Conservation (phyloP, 2,797 vertebrate species). For the Schizopygopsis pylzovi region DNA sequence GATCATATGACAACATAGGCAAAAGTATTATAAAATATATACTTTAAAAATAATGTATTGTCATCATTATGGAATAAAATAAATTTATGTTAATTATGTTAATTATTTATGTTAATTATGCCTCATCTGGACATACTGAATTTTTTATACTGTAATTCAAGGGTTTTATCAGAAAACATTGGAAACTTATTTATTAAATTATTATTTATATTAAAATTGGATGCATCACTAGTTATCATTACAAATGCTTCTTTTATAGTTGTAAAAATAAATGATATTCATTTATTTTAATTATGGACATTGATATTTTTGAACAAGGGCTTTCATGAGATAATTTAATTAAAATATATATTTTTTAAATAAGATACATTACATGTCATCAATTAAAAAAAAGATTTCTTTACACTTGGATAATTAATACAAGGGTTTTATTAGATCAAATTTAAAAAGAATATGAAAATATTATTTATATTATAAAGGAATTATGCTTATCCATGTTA, state of each 20-base stretch:
- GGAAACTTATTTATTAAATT: background rate
- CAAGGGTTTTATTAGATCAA: background rate
- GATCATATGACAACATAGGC: background rate
- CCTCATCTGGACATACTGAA: too few relatives aligned
- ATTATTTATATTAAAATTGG: background rate
- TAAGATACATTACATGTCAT: background rate
- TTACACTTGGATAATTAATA: background rate
- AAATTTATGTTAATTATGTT: background rate
- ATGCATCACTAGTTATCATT: background rate
- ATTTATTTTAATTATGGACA: background rate
- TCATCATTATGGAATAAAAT: background rate
- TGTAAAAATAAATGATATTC: background rate
- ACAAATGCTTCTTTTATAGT: background rate
- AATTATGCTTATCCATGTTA: too few relatives aligned
- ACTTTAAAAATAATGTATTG: background rate
- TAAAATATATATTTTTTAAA: background rate
- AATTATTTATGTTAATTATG: too few relatives aligned
- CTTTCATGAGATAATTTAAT: background rate
- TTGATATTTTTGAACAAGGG: background rate
- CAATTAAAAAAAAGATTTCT: too few relatives aligned
- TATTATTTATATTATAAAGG: too few relatives aligned
- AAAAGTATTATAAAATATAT: background rate
- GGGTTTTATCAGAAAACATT: background rate
- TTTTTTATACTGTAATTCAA: too few relatives aligned
- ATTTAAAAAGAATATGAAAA: too few relatives aligned